A percentile compares a stretch with the other conserved stretches of the same genome.
Evolutionary conservation across 2,797 vertebrate genomes (phyloP).

Genomic region (Gila robusta): DNA sequence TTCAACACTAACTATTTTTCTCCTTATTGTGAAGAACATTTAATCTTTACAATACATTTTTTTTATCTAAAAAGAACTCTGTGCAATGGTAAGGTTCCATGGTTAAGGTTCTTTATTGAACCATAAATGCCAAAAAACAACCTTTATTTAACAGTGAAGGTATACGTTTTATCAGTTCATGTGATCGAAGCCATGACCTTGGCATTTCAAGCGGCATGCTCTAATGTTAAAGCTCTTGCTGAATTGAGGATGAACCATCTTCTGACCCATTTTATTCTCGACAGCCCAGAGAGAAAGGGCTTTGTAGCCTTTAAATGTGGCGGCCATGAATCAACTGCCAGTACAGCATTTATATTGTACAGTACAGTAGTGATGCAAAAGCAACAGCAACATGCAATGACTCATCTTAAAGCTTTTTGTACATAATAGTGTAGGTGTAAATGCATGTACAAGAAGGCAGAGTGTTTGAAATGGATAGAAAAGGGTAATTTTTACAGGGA

Average conservation of each 20-base stretch:
- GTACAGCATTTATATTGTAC: not conserved
- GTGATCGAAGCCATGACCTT: not conserved
- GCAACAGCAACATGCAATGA: constrained; percentile 15
- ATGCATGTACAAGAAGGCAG: not conserved
- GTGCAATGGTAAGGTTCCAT: not conserved
- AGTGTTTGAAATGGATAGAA: not conserved
- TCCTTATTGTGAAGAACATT: not conserved
- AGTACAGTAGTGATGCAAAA: not conserved
- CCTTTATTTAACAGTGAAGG: not conserved
- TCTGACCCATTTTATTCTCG: not conserved
- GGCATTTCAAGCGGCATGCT: not conserved
- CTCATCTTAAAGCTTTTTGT: not conserved
- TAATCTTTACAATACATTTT: not conserved
- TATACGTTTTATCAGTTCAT: not conserved
- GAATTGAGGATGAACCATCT: not conserved
- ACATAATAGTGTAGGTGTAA: not conserved
- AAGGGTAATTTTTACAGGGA: not conserved
- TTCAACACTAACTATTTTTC: not conserved
- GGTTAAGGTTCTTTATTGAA: not conserved
- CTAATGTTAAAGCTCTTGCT: not conserved
- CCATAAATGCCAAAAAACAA: constrained; percentile 10
- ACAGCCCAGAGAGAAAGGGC: not conserved
- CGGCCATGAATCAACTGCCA: not conserved
- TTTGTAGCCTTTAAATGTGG: constrained; percentile 2
- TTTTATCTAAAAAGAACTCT: not conserved